phyloP scores from a whole-genome alignment of 2,888 invertebrate species.

The Operophtera brumata region DNA sequence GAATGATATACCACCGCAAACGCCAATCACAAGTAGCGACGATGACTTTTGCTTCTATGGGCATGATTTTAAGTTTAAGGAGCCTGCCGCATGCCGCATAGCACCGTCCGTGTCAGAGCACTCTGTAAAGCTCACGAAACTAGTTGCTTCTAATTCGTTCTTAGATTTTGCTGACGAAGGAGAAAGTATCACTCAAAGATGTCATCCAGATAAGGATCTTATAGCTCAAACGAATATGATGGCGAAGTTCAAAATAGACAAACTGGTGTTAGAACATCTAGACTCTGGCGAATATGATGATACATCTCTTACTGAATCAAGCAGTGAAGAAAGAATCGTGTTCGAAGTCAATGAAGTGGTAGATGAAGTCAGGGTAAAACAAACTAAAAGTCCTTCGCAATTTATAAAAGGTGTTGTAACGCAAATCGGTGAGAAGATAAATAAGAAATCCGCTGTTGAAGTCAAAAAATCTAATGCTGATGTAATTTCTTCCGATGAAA shows the following conservation, averaged over 20 bases:
- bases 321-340: conserved; percentile 65
- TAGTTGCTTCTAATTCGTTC: conserved; percentile 66
- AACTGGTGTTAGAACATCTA: conserved; percentile 64
- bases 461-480: conserved; percentile 25
- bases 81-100: conserved; percentile 65
- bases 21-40: conserved; percentile 70
- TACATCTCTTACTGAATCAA: conserved; percentile 67
- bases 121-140: conserved; percentile 60
- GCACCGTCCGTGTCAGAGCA: conserved; percentile 66
- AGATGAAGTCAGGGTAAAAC: conserved; percentile 40
- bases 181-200: conserved; percentile 63
- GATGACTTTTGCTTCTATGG: conserved; percentile 71
- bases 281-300: conserved; percentile 70
- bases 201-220: conserved; percentile 59
- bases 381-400: conserved; percentile 55
- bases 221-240: conserved; percentile 71
- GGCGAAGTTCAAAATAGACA: conserved; percentile 71
- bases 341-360: conserved; percentile 46
- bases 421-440: conserved; percentile 54
- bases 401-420: conserved; percentile 54
- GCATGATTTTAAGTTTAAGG: conserved; percentile 71
- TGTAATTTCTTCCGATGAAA: conserved; percentile 43
- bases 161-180: conserved; percentile 65
- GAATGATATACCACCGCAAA: conserved; percentile 65
- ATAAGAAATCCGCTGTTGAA: conserved; percentile 41